Percentiles rank a stretch among this genome's conserved stretches.
These are phyloP conservation scores for Prosapia bicincta DNA, from an alignment of 2,888 invertebrate species.

Conservation along the genomic window DNA sequence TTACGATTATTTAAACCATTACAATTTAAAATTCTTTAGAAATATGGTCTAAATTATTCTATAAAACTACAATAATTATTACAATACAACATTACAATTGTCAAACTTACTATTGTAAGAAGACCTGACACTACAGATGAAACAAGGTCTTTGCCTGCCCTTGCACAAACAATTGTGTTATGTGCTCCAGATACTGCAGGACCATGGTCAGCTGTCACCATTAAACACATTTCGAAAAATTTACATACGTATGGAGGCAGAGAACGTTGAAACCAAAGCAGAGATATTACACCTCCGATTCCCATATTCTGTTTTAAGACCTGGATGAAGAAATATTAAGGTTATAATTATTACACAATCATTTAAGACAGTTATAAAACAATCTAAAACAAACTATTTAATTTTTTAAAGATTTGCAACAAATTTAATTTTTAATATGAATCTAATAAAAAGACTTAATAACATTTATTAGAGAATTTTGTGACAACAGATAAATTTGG, in stretches of 20 bases:
- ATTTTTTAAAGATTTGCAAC: too few species aligned
- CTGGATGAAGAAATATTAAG: slow-evolving; percentile 37
- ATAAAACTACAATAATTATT: too few species aligned
- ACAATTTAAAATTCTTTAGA: too few species aligned
- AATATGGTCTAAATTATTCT: too few species aligned
- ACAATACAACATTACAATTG: too few species aligned
- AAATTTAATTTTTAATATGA: too few species aligned
- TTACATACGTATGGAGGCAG: slow-evolving; percentile 91
- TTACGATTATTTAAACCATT: too few species aligned
- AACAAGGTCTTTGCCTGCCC: slow-evolving; percentile 96
- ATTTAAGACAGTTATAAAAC: neutral
- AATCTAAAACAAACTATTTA: too few species aligned
- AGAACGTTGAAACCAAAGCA: slow-evolving; percentile 98
- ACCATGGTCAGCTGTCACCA: slow-evolving; percentile 98
- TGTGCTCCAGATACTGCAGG: slow-evolving; percentile 98
- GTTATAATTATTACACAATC: neutral
- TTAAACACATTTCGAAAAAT: slow-evolving; percentile 98
- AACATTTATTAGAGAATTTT: too few species aligned
- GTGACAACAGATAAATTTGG: too few species aligned
- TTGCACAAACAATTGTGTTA: slow-evolving; percentile 96
- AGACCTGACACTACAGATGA: slow-evolving; percentile 94
- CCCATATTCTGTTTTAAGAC: slow-evolving; percentile 94
- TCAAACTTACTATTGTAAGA: slow-evolving; percentile 82
- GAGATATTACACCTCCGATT: slow-evolving; percentile 94
- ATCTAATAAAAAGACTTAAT: too few species aligned